A percentile compares a stretch with the other conserved stretches of the same genome.
Evolutionary conservation across 1,140 invertebrate genomes (phyloP).

Genomic region (Pentalonia nigronervosa): DNA sequence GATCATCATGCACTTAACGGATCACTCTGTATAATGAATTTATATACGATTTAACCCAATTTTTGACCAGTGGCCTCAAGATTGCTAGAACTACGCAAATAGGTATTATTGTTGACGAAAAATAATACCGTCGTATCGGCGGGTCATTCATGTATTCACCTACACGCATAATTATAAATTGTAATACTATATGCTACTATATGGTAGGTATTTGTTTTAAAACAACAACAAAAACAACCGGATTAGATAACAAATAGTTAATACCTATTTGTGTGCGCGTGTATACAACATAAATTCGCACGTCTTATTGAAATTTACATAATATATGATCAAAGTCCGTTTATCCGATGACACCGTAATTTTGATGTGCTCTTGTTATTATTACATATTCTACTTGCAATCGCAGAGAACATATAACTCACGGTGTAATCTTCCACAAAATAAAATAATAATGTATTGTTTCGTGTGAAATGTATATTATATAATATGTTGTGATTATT

Average conservation of each 20-base stretch:
- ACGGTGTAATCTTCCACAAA: neutral
- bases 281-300: neutral
- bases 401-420: neutral
- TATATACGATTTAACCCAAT: neutral
- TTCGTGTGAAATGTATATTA: neutral
- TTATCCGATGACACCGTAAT: neutral
- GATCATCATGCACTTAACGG: neutral
- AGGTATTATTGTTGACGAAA: neutral
- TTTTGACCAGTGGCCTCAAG: neutral
- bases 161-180: neutral
- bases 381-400: neutral
- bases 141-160: no score
- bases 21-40: neutral
- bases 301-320: neutral
- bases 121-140: neutral
- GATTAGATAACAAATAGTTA: neutral
- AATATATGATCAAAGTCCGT: neutral
- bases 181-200: neutral
- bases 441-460: slow-evolving; percentile 14
- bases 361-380: neutral
- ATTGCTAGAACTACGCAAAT: slow-evolving; percentile 1
- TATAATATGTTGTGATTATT: slow-evolving; percentile 18
- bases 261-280: neutral
- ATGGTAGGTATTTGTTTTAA: neutral
- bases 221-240: slow-evolving; percentile 28